Conservation (phyloP, 2,888 invertebrate genomes). For the Dromius quadrimaculatus region DNA sequence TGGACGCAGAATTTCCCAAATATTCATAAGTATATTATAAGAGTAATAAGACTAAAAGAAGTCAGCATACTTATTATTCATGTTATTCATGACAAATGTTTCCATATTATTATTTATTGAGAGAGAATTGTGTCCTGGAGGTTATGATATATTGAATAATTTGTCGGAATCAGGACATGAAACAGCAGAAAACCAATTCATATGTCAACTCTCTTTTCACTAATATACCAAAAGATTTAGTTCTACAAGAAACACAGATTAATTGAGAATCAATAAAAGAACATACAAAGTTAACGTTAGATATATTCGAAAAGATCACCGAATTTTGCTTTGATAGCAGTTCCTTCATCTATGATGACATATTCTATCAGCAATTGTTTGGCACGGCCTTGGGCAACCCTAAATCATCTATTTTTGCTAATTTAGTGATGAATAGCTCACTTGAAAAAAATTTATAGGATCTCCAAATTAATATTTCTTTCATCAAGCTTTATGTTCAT, state of each 20-base stretch:
- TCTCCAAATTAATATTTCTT: neutral
- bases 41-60: no score
- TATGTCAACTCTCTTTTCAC: conserved; percentile 46
- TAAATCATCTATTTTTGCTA: conserved; percentile 36
- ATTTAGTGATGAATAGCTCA: conserved; percentile 41
- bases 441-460: conserved; percentile 4
- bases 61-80: no score
- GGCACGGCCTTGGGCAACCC: conserved; percentile 51
- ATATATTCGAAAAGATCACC: conserved; percentile 21
- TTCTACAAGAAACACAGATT: conserved; percentile 29
- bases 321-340: conserved; percentile 44
- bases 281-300: conserved; percentile 18
- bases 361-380: conserved; percentile 28
- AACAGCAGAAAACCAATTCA: no score
- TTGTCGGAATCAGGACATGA: no score
- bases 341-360: conserved; percentile 37
- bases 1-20: no score
- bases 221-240: conserved; percentile 51
- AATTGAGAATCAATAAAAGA: conserved; percentile 29
- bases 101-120: no score
- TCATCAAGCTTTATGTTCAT: conserved; percentile 44
- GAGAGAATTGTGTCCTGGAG: no score
- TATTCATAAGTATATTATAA: no score
- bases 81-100: no score
- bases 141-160: no score